Base-by-base conservation (phyloP, 2,113 vertebrate genomes). In the Anhinga anhinga region DNA sequence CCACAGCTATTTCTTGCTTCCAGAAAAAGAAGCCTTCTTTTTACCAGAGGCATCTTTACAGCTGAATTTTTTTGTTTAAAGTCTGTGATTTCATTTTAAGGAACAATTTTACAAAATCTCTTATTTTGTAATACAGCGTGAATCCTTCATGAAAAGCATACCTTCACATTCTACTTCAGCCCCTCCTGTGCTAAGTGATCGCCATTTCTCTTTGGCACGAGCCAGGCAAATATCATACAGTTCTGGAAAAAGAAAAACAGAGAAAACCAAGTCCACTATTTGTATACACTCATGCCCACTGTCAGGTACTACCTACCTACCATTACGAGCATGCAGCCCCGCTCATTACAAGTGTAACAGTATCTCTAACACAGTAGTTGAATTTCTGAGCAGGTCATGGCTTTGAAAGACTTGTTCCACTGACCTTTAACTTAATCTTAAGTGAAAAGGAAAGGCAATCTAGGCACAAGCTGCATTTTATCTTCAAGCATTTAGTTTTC, bases 181-280 rank as follows among this genome's bases (percentile, higher is more conserved):
- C n/a, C 97, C 97, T 32, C 98, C 97, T 0, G 96, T 97, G 86
- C 98, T 98, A 44, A 98, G 95, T 8, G 96, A 98, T 87, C 98
- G 98, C 98, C 99, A 99, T 82, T 99, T 98, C 98, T 99, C 99
- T 97, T 98, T 99, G 17, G 99, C 99, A 77, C 99, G 99, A 84
- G 99, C 97, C 56, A 99, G 97, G 56, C 99, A 99, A 97, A 99
- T 99, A 92, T 98, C 98, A 45, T 99, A 99, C 27, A 99, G 98
- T 47, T 99, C 99, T 99, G 98, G 32, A 93, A 95, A 87, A 82
- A 52, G 3, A 34, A 85, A 82, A 66, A 23, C 11, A 70, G 26
- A 85, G 21, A 71, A 94, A 79, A 34, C 5, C 16, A 94, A 81
- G 40, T 30, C 50, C 30, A 26, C 23, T 32, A 8, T n/a, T 45